Conservation (phyloP, 2,888 invertebrate genomes). For the Limnephilus auricula region DNA sequence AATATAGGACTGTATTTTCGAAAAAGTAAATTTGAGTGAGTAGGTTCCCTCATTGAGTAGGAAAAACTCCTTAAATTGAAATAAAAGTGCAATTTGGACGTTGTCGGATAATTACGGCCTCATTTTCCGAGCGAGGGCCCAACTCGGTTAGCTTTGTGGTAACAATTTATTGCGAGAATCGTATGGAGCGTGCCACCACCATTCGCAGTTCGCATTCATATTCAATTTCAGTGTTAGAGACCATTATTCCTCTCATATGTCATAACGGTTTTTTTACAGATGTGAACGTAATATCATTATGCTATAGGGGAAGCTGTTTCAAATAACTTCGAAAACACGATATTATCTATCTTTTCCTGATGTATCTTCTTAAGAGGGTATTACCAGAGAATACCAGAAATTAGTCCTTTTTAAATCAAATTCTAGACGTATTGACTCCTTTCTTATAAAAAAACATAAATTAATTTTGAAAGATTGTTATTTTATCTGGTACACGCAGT, state of each 20-base stretch:
- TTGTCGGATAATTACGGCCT: background rate
- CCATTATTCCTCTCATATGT: background rate
- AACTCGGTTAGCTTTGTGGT: background rate
- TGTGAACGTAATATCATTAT: background rate
- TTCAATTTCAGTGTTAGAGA: conserved; percentile 22
- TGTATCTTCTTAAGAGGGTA: too few species aligned
- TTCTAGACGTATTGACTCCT: too few species aligned
- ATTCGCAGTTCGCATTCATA: conserved; percentile 25
- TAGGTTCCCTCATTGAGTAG: background rate
- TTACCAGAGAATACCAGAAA: too few species aligned
- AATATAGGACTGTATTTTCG: background rate
- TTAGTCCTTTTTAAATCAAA: too few species aligned
- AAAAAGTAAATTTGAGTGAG: background rate
- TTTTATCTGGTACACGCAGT: too few species aligned
- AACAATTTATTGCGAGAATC: conserved; percentile 22
- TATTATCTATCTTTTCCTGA: too few species aligned
- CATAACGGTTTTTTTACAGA: background rate
- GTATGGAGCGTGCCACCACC: background rate
- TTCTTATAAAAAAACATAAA: too few species aligned
- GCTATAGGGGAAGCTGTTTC: background rate
- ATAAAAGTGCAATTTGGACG: conserved; percentile 29
- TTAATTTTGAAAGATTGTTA: too few species aligned
- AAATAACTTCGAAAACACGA: background rate
- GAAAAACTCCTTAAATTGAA: background rate
- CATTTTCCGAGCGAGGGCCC: conserved; percentile 18